Base-by-base conservation (phyloP, 2,797 vertebrate species). In the Chloroceryle amazona region DNA sequence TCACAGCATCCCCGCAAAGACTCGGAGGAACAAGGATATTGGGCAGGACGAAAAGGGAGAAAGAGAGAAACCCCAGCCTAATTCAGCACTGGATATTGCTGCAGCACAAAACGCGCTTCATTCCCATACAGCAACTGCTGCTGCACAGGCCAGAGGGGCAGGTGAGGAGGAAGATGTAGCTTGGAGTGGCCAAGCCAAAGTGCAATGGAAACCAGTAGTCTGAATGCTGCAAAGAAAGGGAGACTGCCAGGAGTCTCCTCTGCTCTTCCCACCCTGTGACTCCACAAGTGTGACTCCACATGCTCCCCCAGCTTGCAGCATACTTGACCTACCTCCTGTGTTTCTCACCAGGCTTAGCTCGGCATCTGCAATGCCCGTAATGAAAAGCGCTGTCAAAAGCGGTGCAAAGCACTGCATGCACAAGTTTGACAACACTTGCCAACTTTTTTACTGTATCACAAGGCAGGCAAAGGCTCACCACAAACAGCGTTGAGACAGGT, bases 321-420 rank as follows among this genome's bases (percentile, higher is more conserved):
- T 15, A 42, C 47, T 91, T 44, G 57, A 35, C 39, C 55, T 33
- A 21, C 31, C 44, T 88, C 68, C 72, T 67, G 55, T 29, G 8
- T 87, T 74, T 87, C 67, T 65, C 85, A 61, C 86, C 79, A 88
- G 84, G 60, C 84, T 83, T 76, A 87, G 54, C 71, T 82, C 55
- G 35, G 89, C 61, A 66, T 73, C 89, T 90, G 58, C 68, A 94
- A 29, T 1, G 49, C 54, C 68, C 35, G 9, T 29, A 74, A 71
- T 16, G 44, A 78, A 91, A 82, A 85, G 21, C 13, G 2, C 89
- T 81, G 39, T 52, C 60, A 46, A 44, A 89, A 86, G 55, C 49
- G 13, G 57, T 3, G 72, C 68, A 65, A 76, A 91, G 74, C 31
- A 58, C 72, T 51, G 76, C 61, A 6, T 9, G 9, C 22, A 9